phyloP scores from a whole-genome alignment of 2,888 invertebrate genomes.

The Euspilapteryx auroguttella region DNA sequence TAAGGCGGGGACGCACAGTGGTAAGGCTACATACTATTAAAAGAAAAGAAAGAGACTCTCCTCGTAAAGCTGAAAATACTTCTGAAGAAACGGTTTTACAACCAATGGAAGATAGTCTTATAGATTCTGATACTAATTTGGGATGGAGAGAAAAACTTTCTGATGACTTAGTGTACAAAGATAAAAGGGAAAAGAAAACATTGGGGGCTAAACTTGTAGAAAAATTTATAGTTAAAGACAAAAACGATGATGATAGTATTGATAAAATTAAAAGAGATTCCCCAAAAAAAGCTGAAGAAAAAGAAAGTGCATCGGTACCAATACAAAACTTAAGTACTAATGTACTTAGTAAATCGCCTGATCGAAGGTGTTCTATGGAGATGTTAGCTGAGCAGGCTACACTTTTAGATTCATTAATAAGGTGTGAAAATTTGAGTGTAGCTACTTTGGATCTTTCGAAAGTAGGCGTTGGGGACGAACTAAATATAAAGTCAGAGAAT shows the following conservation, averaged over 20 bases:
- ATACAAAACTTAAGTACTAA: constrained; percentile 9
- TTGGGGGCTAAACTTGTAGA: constrained; percentile 76
- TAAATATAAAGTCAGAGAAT: constrained; percentile 12
- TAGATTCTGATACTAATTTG: constrained; percentile 12
- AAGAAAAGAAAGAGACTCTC: constrained; percentile 48
- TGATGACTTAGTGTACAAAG: constrained; percentile 53
- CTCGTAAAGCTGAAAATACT: constrained; percentile 25
- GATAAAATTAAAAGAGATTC: constrained; percentile 6
- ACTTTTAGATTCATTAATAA: constrained; percentile 52
- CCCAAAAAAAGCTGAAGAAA: constrained; percentile 4
- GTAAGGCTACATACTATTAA: constrained; percentile 72
- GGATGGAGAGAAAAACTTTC: constrained; percentile 68
- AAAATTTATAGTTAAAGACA: constrained; percentile 70
- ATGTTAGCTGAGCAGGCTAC: constrained; percentile 59
- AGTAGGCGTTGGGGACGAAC: constrained; percentile 23
- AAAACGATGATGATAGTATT: constrained; percentile 27
- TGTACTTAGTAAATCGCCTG: constrained; percentile 21
- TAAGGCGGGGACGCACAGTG: constrained; percentile 73
- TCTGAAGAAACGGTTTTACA: constrained; percentile 4
- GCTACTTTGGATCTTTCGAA: constrained; percentile 43
- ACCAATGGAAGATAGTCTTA: constrained; percentile 4
- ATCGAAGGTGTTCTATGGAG: constrained; percentile 60
- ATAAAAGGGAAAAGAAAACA: constrained; percentile 63
- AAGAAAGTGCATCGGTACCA: not conserved
- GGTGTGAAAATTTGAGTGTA: constrained; percentile 53